Evolutionary conservation across 2,797 vertebrate species (phyloP), one percentile per base, ranked within the genome.

Genomic region (Tiaroga cobitis): DNA sequence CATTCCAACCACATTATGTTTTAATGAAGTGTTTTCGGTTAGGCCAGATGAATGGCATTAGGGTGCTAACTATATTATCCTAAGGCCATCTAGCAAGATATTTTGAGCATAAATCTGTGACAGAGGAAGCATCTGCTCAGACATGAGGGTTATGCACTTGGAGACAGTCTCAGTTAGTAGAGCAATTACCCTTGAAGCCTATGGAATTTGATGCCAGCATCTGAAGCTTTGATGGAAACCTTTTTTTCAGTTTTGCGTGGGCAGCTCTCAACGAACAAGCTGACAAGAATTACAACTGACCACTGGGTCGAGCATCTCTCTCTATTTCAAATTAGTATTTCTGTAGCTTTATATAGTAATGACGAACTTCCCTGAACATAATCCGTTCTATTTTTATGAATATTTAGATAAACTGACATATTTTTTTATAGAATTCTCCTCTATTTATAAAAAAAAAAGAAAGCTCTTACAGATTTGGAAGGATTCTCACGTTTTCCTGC

Each of bases 61-160:
- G n/a, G 37, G 59, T 2, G n/a, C 41, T 65, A 67, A 80, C 39
- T 29, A 67, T 65, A 49, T 34, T 63, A 63, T 24, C 16, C 56
- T 43, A 26, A 32, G 56, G 21, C 13, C 39, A 74, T 74, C 39
- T n/a, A 61, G 21, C 49, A 75, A 74, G 19, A 43, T 82, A 46
- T 37, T 75, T 51, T 26, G 39, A 76, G 72, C 74, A 43, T 46
- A 84, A 54, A 39, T 83, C 43, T 49, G 29, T 65, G 21, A 54
- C 10, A 76, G 26, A 54, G 32, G 32, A 69, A 83, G 43, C 43
- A 83, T 68, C 82, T 83, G 61, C 24, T 68, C 32, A 68, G 63
- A 51, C 19, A 9, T 19, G 10, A 41, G n/a, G 75, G n/a, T 32
- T 84, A 34, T 56, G 6, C 82, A 56, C 74, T 84, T 84, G 73